Percentiles rank a stretch among this genome's conserved stretches.
phyloP scores from a whole-genome alignment of 2,113 vertebrate genomes.

The Chaetodon trifascialis region DNA sequence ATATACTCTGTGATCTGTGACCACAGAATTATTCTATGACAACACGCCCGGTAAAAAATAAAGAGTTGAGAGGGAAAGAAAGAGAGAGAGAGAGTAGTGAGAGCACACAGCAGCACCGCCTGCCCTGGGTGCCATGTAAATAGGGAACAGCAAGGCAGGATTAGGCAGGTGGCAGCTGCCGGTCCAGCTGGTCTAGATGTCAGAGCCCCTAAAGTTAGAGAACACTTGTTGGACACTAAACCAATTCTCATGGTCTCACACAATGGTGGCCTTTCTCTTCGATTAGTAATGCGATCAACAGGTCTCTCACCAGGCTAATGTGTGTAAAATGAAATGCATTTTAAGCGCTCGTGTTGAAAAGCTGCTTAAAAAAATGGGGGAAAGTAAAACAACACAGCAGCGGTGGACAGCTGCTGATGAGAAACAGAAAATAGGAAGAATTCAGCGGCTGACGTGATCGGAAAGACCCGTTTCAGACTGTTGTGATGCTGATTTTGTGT shows the following conservation, averaged over 20 bases:
- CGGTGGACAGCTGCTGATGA: background rate
- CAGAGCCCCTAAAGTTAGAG: conserved; percentile 57
- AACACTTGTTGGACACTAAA: conserved; percentile 57
- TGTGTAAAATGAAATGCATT: conserved; percentile 33
- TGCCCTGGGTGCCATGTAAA: conserved; percentile 42
- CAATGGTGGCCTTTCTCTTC: conserved; percentile 64
- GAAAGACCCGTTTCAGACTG: background rate
- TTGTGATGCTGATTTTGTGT: background rate
- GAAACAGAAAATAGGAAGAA: background rate
- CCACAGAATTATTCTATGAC: background rate
- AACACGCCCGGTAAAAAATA: background rate
- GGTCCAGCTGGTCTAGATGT: conserved; percentile 61
- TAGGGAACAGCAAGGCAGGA: conserved; percentile 38
- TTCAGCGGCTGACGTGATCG: background rate
- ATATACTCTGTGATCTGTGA: background rate
- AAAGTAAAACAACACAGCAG: background rate
- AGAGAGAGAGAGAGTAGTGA: too few relatives aligned
- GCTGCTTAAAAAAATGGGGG: background rate
- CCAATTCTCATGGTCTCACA: conserved; percentile 48
- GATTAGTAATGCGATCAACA: conserved; percentile 55
- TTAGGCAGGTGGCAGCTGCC: conserved; percentile 70
- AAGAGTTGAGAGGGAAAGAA: conserved; percentile 9
- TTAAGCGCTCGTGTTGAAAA: conserved; percentile 33
- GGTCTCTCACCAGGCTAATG: conserved; percentile 28
- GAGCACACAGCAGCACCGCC: background rate